Conservation (phyloP, 2,888 invertebrate species). For the Heteropelma amictum region DNA sequence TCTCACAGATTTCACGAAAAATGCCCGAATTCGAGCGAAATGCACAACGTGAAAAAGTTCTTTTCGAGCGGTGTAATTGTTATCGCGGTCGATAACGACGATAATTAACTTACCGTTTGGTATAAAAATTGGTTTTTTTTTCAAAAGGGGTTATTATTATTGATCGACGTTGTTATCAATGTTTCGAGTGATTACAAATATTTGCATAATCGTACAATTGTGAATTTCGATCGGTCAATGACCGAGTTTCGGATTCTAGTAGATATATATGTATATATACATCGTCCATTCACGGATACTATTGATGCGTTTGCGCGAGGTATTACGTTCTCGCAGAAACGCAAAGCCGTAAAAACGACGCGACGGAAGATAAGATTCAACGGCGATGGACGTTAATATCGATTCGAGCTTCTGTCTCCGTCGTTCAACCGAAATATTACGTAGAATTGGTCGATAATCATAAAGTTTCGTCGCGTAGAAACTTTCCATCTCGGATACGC, state of each 20-base stretch:
- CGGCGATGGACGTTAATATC: no score
- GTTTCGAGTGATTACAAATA: not conserved
- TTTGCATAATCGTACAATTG: not conserved
- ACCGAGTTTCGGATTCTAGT: constrained; percentile 10
- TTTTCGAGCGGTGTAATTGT: not conserved
- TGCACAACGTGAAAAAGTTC: not conserved
- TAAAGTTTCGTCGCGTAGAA: no score
- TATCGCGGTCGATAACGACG: no score
- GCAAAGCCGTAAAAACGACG: not conserved
- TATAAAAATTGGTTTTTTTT: not conserved
- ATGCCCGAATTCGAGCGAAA: no score
- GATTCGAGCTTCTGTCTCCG: no score
- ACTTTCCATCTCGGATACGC: no score
- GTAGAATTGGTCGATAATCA: no score
- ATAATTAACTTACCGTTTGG: no score
- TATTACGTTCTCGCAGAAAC: not conserved
- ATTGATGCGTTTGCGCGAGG: constrained; percentile 14
- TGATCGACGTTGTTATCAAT: not conserved
- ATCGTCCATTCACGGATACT: not conserved
- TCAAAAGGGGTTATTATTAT: not conserved
- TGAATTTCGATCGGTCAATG: constrained; percentile 15
- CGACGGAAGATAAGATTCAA: not conserved
- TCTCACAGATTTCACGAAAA: no score
- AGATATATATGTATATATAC: not conserved
- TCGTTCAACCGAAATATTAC: no score